Percentiles rank a stretch among this genome's conserved stretches.
phyloP scores from a whole-genome alignment of 2,888 invertebrate genomes.

The Rhyacophila evoluta region DNA sequence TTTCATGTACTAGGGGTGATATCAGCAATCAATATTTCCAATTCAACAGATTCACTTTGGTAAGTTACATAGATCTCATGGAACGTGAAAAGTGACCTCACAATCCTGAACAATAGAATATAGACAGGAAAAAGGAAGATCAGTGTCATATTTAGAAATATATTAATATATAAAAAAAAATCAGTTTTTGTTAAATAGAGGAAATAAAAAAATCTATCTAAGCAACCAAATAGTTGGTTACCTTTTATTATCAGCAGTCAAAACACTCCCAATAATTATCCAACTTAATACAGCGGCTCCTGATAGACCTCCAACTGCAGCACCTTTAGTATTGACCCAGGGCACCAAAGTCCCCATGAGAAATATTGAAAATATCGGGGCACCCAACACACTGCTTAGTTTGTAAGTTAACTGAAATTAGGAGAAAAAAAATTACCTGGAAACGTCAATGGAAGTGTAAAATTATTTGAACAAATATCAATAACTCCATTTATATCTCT shows the following conservation, averaged over 20 bases:
- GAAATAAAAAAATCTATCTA: neutral
- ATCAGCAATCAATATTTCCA: neutral
- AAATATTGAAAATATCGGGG: constrained; percentile 44
- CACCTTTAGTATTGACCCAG: constrained; percentile 56
- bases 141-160: neutral
- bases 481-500: no score
- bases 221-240: neutral
- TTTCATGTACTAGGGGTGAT: no score
- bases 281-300: constrained; percentile 58
- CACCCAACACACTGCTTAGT: constrained; percentile 43
- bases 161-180: neutral
- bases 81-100: neutral
- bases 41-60: neutral
- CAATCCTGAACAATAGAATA: no score
- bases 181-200: neutral
- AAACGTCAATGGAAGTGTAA: neutral
- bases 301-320: constrained; percentile 58
- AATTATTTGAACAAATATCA: neutral
- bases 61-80: neutral
- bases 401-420: constrained; percentile 32
- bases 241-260: neutral
- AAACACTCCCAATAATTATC: constrained; percentile 56
- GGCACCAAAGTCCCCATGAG: constrained; percentile 46
- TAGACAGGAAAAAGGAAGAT: neutral
- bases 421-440: neutral